Conservation (phyloP, 2,797 vertebrate genomes). For the Ceryle rudis region DNA sequence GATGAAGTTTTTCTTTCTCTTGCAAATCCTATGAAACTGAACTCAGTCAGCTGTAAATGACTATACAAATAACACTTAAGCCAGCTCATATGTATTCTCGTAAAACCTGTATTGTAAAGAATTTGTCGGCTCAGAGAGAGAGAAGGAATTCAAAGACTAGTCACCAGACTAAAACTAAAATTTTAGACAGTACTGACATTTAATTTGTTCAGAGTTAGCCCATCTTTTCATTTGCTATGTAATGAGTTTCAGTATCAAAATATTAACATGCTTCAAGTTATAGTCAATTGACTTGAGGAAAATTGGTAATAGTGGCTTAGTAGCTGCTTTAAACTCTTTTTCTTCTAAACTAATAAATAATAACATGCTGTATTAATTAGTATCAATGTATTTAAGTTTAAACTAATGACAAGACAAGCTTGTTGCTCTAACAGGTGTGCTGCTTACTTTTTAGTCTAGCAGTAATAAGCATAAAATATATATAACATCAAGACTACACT, state of each 20-base stretch:
- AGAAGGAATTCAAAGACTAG: constrained; percentile 38
- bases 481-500: neutral
- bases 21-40: constrained; percentile 35
- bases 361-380: neutral
- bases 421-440: neutral
- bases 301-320: neutral
- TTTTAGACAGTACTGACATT: constrained; percentile 6
- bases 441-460: neutral
- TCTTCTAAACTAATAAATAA: neutral
- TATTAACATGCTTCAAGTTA: neutral
- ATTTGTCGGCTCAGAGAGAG: constrained; percentile 1
- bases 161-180: constrained; percentile 29
- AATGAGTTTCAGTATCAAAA: neutral
- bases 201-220: neutral
- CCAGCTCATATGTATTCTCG: neutral
- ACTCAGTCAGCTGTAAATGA: constrained; percentile 39
- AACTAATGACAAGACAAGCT: neutral
- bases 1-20: constrained; percentile 18
- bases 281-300: neutral
- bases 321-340: neutral
- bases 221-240: neutral
- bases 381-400: neutral
- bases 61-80: constrained; percentile 46
- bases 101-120: constrained; percentile 26
- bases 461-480: neutral